A percentile compares a stretch with the other conserved stretches of the same genome.
phyloP scores from a whole-genome alignment of 2,888 invertebrate species.

The Onthophagus sagittarius region DNA sequence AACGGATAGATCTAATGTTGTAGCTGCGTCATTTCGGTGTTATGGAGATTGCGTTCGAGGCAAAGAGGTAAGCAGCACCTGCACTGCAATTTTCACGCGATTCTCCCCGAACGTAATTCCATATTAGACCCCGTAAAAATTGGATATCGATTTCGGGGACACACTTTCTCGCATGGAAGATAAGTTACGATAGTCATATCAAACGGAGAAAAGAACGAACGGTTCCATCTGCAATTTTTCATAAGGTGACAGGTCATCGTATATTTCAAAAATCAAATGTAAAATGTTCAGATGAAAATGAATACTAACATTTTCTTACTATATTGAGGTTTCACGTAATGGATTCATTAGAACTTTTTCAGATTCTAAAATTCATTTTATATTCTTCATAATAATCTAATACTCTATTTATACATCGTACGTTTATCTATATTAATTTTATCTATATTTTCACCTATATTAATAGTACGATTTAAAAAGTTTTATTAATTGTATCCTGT shows the following conservation, averaged over 20 bases:
- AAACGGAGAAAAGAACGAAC: slow-evolving; percentile 1
- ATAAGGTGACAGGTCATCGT: slow-evolving; percentile 1
- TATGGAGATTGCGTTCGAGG: neutral
- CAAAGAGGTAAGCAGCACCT: neutral
- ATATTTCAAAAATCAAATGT: slow-evolving; percentile 3
- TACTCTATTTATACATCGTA: too few species aligned
- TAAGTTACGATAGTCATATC: slow-evolving; percentile 3
- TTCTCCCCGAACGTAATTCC: neutral
- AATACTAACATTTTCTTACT: neutral
- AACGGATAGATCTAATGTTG: neutral
- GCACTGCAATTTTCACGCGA: slow-evolving; percentile 2
- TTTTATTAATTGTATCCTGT: too few species aligned
- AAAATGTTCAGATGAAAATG: neutral
- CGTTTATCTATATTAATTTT: too few species aligned
- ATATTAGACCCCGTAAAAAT: slow-evolving; percentile 3
- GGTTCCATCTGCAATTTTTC: slow-evolving; percentile 1
- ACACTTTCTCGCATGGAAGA: neutral
- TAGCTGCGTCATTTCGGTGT: neutral
- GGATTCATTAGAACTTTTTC: too few species aligned
- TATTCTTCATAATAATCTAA: too few species aligned
- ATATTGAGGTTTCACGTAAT: too few species aligned
- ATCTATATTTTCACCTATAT: too few species aligned
- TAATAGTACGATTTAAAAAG: too few species aligned
- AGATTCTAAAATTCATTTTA: too few species aligned
- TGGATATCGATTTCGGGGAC: slow-evolving; percentile 5